Conservation (phyloP, 2,797 vertebrate genomes). For the Rhinella marina region DNA sequence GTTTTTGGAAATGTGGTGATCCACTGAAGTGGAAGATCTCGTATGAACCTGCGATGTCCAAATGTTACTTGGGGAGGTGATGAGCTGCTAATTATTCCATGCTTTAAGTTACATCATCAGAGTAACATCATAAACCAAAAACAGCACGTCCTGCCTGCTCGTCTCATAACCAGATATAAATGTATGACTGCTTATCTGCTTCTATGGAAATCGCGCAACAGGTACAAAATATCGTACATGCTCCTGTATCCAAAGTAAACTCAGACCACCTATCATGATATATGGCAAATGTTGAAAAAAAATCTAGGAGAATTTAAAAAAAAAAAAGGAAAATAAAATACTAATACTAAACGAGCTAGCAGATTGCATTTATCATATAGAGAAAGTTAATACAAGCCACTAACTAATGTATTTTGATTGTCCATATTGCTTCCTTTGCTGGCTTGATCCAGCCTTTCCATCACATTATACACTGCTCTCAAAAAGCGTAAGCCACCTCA, state of each 20-base stretch:
- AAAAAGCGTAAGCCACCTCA: no score
- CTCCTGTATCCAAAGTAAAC: neutral
- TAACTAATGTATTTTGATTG: no score
- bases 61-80: conserved; percentile 51
- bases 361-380: no score
- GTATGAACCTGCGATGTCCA: conserved; percentile 15
- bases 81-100: conserved; percentile 54
- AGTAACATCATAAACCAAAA: conserved; percentile 46
- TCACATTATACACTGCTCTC: no score
- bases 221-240: neutral
- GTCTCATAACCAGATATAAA: conserved; percentile 30
- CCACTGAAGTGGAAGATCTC: conserved; percentile 33
- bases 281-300: neutral
- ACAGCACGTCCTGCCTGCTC: conserved; percentile 1
- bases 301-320: neutral
- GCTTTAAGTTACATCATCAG: conserved; percentile 46
- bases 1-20: conserved; percentile 58
- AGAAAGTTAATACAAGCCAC: no score
- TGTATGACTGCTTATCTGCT: neutral
- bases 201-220: neutral
- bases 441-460: no score
- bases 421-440: no score
- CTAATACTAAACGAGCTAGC: neutral
- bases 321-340: neutral
- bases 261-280: neutral